Percentiles rank a stretch among this genome's conserved stretches.
phyloP scores from a whole-genome alignment of 2,113 vertebrate genomes.

The Elachura formosa region DNA sequence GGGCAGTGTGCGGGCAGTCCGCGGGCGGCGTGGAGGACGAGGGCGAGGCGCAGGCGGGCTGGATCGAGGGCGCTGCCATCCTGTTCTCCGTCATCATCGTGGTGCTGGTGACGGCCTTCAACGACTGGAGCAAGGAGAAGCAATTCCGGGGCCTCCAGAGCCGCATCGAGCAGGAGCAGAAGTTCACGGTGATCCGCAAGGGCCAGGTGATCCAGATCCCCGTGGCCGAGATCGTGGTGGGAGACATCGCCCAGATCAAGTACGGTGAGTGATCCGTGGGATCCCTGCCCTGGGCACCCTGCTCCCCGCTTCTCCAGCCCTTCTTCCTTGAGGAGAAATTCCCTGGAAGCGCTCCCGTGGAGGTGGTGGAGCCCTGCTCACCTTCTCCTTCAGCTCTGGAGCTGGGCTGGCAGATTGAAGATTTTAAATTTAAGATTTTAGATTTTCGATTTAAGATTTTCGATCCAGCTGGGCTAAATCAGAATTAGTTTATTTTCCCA shows the following conservation, averaged over 20 bases:
- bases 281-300: not conserved
- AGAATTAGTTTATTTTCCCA: not conserved
- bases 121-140: constrained; percentile 98
- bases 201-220: constrained; percentile 96
- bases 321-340: fast-evolving
- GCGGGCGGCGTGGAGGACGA: constrained; percentile 78
- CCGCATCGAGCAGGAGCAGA: constrained; percentile 95
- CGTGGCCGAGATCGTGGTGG: constrained; percentile 90
- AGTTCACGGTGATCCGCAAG: constrained; percentile 93
- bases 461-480: not conserved
- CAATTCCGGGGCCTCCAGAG: constrained; percentile 96
- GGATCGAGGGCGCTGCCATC: constrained; percentile 97
- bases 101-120: constrained; percentile 95
- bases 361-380: too few relatives aligned
- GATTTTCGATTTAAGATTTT: too few relatives aligned
- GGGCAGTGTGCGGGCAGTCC: constrained; percentile 76
- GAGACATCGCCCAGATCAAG: constrained; percentile 96
- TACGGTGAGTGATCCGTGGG: constrained; percentile 93
- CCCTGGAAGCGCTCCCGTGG: fast-evolving
- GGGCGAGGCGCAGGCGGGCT: constrained; percentile 88
- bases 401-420: not conserved
- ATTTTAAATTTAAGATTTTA: too few relatives aligned
- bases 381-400: not conserved
- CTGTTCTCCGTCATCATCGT: constrained; percentile 93
- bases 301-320: not conserved